A percentile compares a stretch with the other conserved stretches of the same genome.
These are phyloP conservation scores for Rhea americana DNA, from an alignment of 2,113 vertebrate genomes.

Conservation along the genomic window DNA sequence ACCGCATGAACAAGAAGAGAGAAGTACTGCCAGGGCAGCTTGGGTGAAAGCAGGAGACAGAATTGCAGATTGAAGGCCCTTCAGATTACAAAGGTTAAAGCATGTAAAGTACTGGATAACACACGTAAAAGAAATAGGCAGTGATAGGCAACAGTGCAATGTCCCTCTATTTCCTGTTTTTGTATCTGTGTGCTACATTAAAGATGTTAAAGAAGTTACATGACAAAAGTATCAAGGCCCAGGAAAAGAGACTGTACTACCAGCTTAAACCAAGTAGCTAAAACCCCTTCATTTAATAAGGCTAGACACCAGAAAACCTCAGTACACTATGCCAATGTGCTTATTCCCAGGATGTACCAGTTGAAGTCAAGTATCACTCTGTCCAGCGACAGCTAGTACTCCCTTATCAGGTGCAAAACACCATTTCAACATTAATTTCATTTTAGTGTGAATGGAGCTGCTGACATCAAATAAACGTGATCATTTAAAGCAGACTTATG, in stretches of 20 bases:
- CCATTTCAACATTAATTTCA: neutral
- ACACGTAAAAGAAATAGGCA: neutral
- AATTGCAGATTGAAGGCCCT: neutral
- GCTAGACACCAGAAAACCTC: neutral
- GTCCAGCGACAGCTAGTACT: accelerated
- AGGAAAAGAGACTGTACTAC: neutral
- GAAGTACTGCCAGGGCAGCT: neutral
- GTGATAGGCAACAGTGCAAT: neutral
- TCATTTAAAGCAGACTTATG: neutral
- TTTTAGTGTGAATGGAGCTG: neutral
- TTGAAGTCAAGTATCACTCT: neutral
- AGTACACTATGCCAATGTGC: neutral
- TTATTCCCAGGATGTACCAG: neutral
- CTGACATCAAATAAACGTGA: neutral
- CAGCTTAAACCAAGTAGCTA: neutral
- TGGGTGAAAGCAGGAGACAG: neutral
- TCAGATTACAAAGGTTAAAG: neutral
- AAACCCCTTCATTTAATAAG: neutral
- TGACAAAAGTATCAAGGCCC: neutral
- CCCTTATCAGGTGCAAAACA: neutral
- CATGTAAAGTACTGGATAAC: neutral
- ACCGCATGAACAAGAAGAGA: too few species aligned
- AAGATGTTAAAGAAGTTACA: neutral
- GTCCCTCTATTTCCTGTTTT: neutral
- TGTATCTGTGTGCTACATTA: neutral